Evolutionary conservation across 2,888 invertebrate species (phyloP).

Genomic region (Harpagoxenus sublaevis): DNA sequence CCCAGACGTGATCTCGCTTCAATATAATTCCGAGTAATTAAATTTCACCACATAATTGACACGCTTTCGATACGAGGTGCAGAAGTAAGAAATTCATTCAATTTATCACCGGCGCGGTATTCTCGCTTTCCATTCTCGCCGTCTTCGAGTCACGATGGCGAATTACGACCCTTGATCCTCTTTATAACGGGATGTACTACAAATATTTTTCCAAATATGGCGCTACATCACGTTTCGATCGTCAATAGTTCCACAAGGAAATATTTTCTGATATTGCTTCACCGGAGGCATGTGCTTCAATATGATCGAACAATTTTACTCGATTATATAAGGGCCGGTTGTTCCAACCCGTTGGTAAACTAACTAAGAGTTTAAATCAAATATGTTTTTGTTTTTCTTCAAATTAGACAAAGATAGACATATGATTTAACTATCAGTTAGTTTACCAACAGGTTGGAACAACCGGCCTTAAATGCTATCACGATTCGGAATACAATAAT

Average conservation of each 20-base stretch:
- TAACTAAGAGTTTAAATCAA: too few relatives aligned
- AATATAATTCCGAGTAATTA: conserved; percentile 46
- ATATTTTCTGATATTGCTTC: background rate
- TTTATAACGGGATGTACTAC: conserved; percentile 25
- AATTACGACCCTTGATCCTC: conserved; percentile 50
- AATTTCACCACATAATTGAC: conserved; percentile 56
- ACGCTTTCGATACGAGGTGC: conserved; percentile 40
- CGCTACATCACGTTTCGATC: background rate
- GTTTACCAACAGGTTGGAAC: too few relatives aligned
- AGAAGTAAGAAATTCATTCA: conserved; percentile 22
- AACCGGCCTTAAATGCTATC: background rate
- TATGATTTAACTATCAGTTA: too few relatives aligned
- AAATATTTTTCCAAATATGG: conserved; percentile 36
- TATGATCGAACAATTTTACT: background rate
- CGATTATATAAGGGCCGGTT: too few relatives aligned
- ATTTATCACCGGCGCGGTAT: conserved; percentile 53
- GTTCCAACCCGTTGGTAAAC: too few relatives aligned
- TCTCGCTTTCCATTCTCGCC: conserved; percentile 50
- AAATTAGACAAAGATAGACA: too few relatives aligned
- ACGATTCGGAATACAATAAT: background rate
- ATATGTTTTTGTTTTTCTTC: too few relatives aligned
- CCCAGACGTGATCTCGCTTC: conserved; percentile 7
- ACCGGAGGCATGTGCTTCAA: background rate
- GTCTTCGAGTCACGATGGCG: conserved; percentile 40
- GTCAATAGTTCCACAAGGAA: background rate